Base-by-base conservation (phyloP, 2,888 invertebrate genomes). In the Leucoma salicis region DNA sequence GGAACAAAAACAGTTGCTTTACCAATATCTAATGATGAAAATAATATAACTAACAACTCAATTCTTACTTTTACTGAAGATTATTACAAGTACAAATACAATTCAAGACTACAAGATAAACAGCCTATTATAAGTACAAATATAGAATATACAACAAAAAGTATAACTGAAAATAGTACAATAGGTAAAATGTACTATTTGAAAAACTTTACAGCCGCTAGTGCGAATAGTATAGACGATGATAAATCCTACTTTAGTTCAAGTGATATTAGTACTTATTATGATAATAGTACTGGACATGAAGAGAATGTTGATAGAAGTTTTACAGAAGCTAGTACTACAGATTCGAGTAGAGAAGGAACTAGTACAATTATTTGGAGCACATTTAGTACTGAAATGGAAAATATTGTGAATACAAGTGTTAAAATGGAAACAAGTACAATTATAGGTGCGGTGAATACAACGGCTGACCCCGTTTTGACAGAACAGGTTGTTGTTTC, bases 401-500 rank as follows among this genome's bases (percentile, higher is more conserved):
- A 35, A 18, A 8, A 28, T n/a, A 18, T 21, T 14, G 28, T 7
- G 38, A 40, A n/a, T 31, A 11, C 1, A 12, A 27, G 27, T 27
- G 29, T 4, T 12, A 29, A 29, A 29, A 13, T 13, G 14, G 29
- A 29, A 4, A 25, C 2, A 8, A 29, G 8, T 29, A 29, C 29
- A 25, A 25, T 7, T 29, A 13, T 29, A 34, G 15, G 3, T 10
- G 24, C 18, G 7, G 44, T 29, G 31, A 42, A 41, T 14, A 46
- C 52, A 2, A 58, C 62, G 8, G 35, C 58, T 24, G 40, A 35
- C 6, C 49, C 63, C 6, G 44, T 53, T 11, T 35, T 55, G 6
- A 47, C 47, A 46, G 58, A 65, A 16, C 66, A 72, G 72, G 71
- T 72, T 62, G 50, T 68, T 68, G 53, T 66, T 50, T 57, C 57